Percentiles rank a stretch among this genome's conserved stretches.
These are phyloP conservation scores for Drosophila kurseongensis DNA, from an alignment of 1,140 invertebrate species.

Conservation along the genomic window DNA sequence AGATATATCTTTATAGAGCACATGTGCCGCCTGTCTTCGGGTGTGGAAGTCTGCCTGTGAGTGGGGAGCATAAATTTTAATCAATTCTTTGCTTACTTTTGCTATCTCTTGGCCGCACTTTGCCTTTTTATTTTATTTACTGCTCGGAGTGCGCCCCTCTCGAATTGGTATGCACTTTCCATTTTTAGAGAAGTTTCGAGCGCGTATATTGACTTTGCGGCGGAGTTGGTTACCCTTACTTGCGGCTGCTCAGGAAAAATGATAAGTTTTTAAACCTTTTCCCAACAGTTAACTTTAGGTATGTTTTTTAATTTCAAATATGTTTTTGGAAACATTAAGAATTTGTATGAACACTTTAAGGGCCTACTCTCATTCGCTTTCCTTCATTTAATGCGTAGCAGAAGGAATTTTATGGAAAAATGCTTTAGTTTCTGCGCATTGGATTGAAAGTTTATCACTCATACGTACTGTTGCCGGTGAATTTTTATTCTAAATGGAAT, in stretches of 20 bases:
- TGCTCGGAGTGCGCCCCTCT: slow-evolving; percentile 40
- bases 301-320: too few relatives aligned
- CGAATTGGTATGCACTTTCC: slow-evolving; percentile 64
- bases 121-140: slow-evolving; percentile 74
- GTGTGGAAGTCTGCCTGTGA: slow-evolving; percentile 5
- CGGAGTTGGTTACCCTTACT: neutral
- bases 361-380: too few relatives aligned
- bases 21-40: slow-evolving; percentile 37
- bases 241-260: neutral
- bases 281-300: too few relatives aligned
- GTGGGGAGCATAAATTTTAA: slow-evolving; percentile 73
- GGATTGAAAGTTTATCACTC: too few relatives aligned
- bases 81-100: slow-evolving; percentile 79
- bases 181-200: neutral
- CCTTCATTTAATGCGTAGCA: too few relatives aligned
- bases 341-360: too few relatives aligned
- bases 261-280: neutral
- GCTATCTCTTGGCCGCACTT: slow-evolving; percentile 61
- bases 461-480: too few relatives aligned
- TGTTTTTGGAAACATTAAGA: too few relatives aligned
- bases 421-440: too few relatives aligned
- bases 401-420: too few relatives aligned
- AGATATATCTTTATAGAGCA: slow-evolving; percentile 65
- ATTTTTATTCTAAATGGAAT: too few relatives aligned
- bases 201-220: neutral